phyloP scores from a whole-genome alignment of 2,888 invertebrate species.

The Cheilosia soror region DNA sequence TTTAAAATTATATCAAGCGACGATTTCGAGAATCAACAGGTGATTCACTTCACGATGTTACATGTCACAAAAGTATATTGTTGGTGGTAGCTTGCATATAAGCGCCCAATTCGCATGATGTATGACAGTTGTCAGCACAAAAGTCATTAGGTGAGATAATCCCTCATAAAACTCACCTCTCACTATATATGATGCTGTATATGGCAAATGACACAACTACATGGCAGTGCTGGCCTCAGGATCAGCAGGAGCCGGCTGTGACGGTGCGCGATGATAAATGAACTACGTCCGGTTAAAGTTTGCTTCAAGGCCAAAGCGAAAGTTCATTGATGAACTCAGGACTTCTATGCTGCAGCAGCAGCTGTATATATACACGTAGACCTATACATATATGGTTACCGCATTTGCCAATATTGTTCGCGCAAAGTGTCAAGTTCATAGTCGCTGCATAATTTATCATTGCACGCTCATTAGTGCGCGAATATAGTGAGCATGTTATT shows the following conservation, averaged over 20 bases:
- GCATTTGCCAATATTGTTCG: slow-evolving; percentile 73
- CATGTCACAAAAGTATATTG: neutral
- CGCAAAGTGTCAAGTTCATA: slow-evolving; percentile 66
- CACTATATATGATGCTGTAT: slow-evolving; percentile 4
- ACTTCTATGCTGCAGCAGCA: slow-evolving; percentile 37
- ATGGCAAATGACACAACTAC: slow-evolving; percentile 15
- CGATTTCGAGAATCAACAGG: slow-evolving; percentile 66
- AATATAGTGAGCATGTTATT: slow-evolving; percentile 23
- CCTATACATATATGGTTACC: slow-evolving; percentile 29
- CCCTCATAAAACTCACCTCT: slow-evolving; percentile 71
- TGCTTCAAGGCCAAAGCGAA: slow-evolving; percentile 71
- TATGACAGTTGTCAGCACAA: slow-evolving; percentile 75
- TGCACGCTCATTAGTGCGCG: slow-evolving; percentile 63
- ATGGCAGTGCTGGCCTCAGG: slow-evolving; percentile 43
- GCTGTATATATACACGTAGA: neutral
- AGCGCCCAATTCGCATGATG: slow-evolving; percentile 62
- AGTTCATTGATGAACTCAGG: slow-evolving; percentile 73
- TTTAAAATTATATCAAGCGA: slow-evolving; percentile 39
- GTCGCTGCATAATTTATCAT: slow-evolving; percentile 72
- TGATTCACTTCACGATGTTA: slow-evolving; percentile 51
- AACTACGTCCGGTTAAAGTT: slow-evolving; percentile 71
- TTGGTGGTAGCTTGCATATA: slow-evolving; percentile 4
- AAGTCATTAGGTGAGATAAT: slow-evolving; percentile 76
- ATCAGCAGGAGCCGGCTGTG: slow-evolving; percentile 21
- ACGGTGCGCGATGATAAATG: slow-evolving; percentile 66